Percentiles rank a stretch among this genome's conserved stretches.
Conservation (phyloP, 1,140 invertebrate species). For the Neoseiulus cucumeris region DNA sequence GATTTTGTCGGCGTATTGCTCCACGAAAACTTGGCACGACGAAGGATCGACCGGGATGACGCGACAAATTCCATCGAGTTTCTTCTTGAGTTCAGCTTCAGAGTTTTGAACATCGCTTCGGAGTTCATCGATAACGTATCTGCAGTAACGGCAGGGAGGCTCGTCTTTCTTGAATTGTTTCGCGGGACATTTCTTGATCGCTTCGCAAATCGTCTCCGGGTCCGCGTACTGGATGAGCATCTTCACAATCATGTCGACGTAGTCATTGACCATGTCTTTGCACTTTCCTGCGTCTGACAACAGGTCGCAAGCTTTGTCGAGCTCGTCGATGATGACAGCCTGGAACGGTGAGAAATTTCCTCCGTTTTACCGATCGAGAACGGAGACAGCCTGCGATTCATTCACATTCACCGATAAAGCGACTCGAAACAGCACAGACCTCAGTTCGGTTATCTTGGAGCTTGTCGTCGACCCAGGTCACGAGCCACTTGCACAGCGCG, state of each 20-base stretch:
- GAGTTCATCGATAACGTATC: neutral
- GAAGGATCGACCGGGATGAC: neutral
- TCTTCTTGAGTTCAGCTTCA: neutral
- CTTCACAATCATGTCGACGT: constrained; percentile 8
- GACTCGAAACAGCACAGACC: neutral
- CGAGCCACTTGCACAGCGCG: neutral
- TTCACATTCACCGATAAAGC: neutral
- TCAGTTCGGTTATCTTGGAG: neutral
- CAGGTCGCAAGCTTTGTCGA: neutral
- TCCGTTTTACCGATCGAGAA: no score
- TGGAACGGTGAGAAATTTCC: neutral
- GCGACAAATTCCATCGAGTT: neutral
- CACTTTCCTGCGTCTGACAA: neutral
- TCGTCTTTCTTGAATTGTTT: neutral
- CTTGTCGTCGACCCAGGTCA: constrained; percentile 8
- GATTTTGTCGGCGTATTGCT: neutral
- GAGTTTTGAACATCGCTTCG: neutral
- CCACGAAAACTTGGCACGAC: neutral
- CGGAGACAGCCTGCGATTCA: no score
- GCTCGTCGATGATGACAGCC: neutral
- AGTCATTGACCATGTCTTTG: neutral
- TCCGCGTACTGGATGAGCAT: neutral
- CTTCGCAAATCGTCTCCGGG: neutral
- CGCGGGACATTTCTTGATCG: neutral
- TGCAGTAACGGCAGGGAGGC: neutral